Evolutionary conservation across 2,888 invertebrate genomes (phyloP), one percentile per base, ranked within the genome.

Genomic region (Melinopterus prodromus): DNA sequence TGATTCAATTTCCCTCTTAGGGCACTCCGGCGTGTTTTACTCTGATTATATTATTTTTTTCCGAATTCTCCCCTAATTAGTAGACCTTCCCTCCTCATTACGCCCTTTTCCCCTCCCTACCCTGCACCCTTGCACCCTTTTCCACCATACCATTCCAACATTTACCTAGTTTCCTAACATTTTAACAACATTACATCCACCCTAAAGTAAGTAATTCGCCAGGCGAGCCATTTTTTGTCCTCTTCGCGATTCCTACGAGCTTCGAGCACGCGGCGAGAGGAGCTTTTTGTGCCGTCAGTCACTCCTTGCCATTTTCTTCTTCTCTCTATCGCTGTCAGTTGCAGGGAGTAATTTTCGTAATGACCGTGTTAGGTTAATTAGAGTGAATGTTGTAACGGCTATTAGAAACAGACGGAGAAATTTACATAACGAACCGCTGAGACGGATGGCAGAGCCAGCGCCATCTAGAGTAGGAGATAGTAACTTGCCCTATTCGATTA

Each of bases 321-420:
- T 1, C 16, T 37, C 6, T 26, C 26, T 26, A 26, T 26, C 26
- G 74, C 74, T 74, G 74, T 35, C 26, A 16, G 15, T 38, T 15
- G 6, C 79, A 83, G 84, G 84, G 85, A 82, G 82, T 83, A 86
- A 86, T 86, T 86, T 86, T 86, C 83, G 83, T 86, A 87, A 87
- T 85, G 85, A 85, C 86, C 86, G 85, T 86, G 53, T 53, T 53
- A 84, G 85, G 86, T 86, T 86, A 86, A 87, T 86, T 86, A 86
- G 86, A 86, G 83, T 85, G 85, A 87, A 86, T 85, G 53, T 12
- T 53, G 85, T 86, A 85, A 85, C 85, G 84, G 85, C 86, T 85
- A 85, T 87, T 85, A 86, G 86, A 85, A 85, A 85, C 84, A 84
- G 82, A 84, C 83, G 83, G 82, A 77, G 82, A 85, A 26, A 87